A percentile compares a stretch with the other conserved stretches of the same genome.
phyloP scores from a whole-genome alignment of 2,888 invertebrate genomes.

The Amorpha juglandis region DNA sequence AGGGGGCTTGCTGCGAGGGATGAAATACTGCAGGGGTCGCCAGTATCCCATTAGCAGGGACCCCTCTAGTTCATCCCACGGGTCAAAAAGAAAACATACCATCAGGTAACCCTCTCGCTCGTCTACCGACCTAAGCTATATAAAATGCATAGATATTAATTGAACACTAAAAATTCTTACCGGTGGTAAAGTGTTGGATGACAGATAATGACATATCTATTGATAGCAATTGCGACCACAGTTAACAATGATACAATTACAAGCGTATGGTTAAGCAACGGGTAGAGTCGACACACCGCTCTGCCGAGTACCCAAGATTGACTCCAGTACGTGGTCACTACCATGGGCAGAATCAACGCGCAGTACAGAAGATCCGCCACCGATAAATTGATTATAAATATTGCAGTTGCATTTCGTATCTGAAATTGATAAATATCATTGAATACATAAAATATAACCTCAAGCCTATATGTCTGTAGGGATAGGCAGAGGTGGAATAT shows the following conservation, averaged over 20 bases:
- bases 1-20: too few species aligned
- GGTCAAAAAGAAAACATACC: too few species aligned
- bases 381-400: constrained; percentile 36
- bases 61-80: too few species aligned
- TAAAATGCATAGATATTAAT: too few species aligned
- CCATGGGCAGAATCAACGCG: constrained; percentile 29
- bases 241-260: constrained; percentile 27
- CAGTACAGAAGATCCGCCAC: constrained; percentile 33
- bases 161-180: constrained; percentile 27
- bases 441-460: too few species aligned
- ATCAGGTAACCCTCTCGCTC: too few species aligned
- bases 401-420: constrained; percentile 36
- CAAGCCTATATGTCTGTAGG: too few species aligned
- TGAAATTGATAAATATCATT: constrained; percentile 25
- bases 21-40: too few species aligned
- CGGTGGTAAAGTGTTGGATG: constrained; percentile 33
- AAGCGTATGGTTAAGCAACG: constrained; percentile 28
- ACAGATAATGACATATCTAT: constrained; percentile 34
- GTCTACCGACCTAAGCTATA: too few species aligned
- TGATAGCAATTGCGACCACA: constrained; percentile 34
- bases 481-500: too few species aligned
- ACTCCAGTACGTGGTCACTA: constrained; percentile 26
- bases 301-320: constrained; percentile 32
- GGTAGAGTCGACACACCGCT: constrained; percentile 29
- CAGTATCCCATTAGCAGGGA: too few species aligned